Evolutionary conservation across 2,113 vertebrate species (phyloP).

Genomic region (Bujurquina vittata): DNA sequence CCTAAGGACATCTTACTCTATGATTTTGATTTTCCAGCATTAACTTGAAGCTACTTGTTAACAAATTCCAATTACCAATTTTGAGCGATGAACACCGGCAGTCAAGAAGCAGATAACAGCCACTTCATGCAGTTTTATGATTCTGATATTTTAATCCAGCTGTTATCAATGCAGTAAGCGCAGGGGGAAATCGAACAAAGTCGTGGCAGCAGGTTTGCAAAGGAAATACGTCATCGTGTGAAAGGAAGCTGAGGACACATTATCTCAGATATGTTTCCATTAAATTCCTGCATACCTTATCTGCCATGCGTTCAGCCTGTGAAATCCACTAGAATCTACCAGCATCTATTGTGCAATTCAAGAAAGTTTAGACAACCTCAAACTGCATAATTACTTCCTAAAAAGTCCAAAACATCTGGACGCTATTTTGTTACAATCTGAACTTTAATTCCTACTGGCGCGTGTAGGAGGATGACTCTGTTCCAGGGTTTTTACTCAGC

Average conservation of each 20-base stretch:
- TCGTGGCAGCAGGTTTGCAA: background rate
- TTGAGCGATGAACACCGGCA: background rate
- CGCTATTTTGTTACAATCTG: constrained; percentile 2
- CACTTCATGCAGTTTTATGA: background rate
- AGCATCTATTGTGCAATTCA: constrained; percentile 40
- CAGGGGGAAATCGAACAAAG: background rate
- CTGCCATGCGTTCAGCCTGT: background rate
- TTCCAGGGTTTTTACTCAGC: constrained; percentile 1
- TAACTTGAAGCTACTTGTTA: background rate
- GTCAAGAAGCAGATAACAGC: background rate
- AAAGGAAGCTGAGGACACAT: background rate
- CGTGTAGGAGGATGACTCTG: background rate
- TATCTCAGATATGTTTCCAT: background rate
- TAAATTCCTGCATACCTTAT: background rate
- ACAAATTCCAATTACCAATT: background rate
- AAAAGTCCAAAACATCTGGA: constrained; percentile 36
- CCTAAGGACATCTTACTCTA: background rate
- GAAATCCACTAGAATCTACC: background rate
- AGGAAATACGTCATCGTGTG: background rate
- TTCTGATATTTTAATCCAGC: background rate
- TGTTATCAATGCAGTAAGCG: background rate
- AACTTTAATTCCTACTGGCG: background rate
- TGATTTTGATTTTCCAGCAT: background rate
- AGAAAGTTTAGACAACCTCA: constrained; percentile 12
- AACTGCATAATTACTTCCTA: constrained; percentile 27